phyloP scores from a whole-genome alignment of 2,797 vertebrate genomes.

The Pseudochirops cupreus region DNA sequence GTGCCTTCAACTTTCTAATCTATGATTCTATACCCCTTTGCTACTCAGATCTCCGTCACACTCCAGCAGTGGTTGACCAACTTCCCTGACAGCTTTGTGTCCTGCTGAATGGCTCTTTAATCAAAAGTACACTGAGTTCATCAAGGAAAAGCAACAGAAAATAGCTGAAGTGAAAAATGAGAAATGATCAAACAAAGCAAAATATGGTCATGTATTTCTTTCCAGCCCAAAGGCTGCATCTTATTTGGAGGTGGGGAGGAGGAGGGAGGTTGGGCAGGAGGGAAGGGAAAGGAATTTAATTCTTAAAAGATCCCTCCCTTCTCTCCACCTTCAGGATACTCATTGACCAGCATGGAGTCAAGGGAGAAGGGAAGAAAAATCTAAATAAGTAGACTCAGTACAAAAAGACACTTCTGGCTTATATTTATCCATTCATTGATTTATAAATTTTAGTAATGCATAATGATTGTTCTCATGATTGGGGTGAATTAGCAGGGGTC shows the following conservation, averaged over 20 bases:
- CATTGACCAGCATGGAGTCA: background rate
- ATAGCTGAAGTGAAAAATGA: conserved; percentile 26
- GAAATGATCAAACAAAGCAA: background rate
- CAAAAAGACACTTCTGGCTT: background rate
- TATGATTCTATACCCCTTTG: background rate
- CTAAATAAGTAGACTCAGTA: background rate
- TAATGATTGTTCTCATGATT: background rate
- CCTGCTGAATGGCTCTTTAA: background rate
- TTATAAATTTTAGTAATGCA: background rate
- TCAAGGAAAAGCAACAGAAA: background rate
- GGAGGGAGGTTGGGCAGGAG: background rate
- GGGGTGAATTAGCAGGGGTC: background rate
- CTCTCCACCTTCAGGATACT: background rate
- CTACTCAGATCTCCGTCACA: background rate
- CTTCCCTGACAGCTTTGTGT: background rate
- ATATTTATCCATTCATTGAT: background rate
- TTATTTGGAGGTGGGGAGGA: background rate
- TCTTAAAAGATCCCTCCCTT: background rate
- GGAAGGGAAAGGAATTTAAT: conserved; percentile 2
- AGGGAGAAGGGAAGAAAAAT: background rate
- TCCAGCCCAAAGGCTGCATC: background rate
- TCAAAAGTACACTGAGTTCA: background rate
- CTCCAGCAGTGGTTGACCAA: background rate
- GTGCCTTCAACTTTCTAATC: conserved; percentile 17
- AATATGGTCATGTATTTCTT: background rate